Base-by-base conservation (phyloP, 2,113 vertebrate species). In the Equus quagga region DNA sequence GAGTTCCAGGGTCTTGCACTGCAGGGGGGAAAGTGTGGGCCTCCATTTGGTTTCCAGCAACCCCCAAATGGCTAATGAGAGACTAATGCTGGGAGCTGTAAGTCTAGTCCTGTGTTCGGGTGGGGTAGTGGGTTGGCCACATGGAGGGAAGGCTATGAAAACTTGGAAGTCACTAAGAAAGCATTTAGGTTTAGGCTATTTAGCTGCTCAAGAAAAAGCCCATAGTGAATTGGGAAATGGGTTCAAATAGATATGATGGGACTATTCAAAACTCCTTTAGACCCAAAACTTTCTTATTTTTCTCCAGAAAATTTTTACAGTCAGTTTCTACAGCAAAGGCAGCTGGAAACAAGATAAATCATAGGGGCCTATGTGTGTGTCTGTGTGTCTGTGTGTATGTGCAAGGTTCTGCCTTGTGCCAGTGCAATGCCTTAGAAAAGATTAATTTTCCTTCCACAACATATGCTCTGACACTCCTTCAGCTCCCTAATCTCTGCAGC, bases 321-420 rank as follows among this genome's bases (percentile, higher is more conserved):
- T 97, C 84, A 97, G 90, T 97, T 98, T 98, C 87, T 60, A 95
- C 95, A 98, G 87, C 85, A 98, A 97, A 97, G 69, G 26, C 14
- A 31, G 23, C 54, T 95, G 36, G 23, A 84, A 90, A 87, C 5
- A 69, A 85, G 26, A 70, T 79, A 69, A 64, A 79, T 36, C 65
- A n/a, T 8, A 26, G 31, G 54, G 12, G 49, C 8, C 5, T 70
- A 0, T 70, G 65, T 70, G 8, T 51, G 82, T 24, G 31, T 33
- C 17, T 28, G 31, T 51, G 31, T 26, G 26, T 26, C 56, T 31
- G 7, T 4, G 14, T 28, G 54, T 33, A 14, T 41, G 36, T 9
- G 23, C 17, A 80, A 86, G 18, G 28, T 36, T 41, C 36, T 24
- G 24, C 10, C 13, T 75, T 90, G 86, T 93, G 78, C 84, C 58